Evolutionary conservation across 2,888 invertebrate genomes (phyloP), one percentile per base, ranked within the genome.

Genomic region (Masnerella sp.): DNA sequence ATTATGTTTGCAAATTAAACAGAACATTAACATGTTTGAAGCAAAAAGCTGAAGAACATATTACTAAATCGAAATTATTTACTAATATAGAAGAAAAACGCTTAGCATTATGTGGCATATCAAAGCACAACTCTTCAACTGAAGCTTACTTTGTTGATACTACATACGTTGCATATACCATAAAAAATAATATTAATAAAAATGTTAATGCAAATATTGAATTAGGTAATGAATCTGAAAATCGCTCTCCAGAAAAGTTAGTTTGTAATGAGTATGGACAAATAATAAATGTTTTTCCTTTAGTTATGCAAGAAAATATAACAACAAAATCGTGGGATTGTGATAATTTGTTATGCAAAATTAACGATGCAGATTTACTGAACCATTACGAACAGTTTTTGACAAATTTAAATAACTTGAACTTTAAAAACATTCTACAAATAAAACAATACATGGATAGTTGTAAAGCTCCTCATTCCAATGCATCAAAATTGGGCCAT

Each of bases 271-370:
- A 34, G 9, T 2, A 4, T 4, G 11, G 12, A 11, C 1, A 34
- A 34, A 11, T 34, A 34, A 7, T 11, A 5, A 34, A 34, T 34
- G 3, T 34, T 11, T 34, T 40, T 1, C 17, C 77, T 2, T 76
- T 78, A 40, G 54, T 52, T 40, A 36, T 62, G n/a, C 67, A 76
- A 11, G 72, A 32, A 1, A 14, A 1, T 78, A 75, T 30, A 56
- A 54, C 11, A 54, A 70, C 1, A 40, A 78, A 78, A 3, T 2
- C 28, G 1, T 28, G 28, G 28, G n/a, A 7, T 9, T 28, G 28
- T 28, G 28, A 28, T 28, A 28, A 28, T 1, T 28, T 28, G 12
- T 7, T 34, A 3, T 28, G 28, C 65, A 36, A 42, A 14, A 77
- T 78, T 7, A 5, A 40, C 7, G n/a, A 34, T 11, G 11, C 1